Percentiles rank a stretch among this genome's conserved stretches.
Conservation (phyloP, 2,797 vertebrate species). For the Parauchenoglanis ngamensis region DNA sequence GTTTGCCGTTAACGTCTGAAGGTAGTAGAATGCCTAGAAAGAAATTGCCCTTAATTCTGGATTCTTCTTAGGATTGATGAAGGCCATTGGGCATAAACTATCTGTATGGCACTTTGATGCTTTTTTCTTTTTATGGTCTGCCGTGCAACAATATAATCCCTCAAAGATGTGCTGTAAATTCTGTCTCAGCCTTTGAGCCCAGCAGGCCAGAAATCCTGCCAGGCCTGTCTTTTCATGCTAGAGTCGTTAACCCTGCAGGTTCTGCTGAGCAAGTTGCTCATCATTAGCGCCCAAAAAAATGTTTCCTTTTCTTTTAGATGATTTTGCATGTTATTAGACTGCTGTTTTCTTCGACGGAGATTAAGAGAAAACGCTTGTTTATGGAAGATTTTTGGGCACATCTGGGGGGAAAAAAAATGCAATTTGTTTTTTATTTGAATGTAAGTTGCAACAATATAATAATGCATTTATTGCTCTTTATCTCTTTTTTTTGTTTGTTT, state of each 20-base stretch:
- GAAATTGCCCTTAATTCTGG: constrained; percentile 51
- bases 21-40: constrained; percentile 50
- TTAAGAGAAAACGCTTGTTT: background rate
- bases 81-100: constrained; percentile 48
- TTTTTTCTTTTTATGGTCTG: constrained; percentile 49
- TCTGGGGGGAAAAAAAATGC: background rate
- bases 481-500: background rate
- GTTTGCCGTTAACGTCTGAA: constrained; percentile 45
- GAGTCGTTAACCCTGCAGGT: constrained; percentile 52
- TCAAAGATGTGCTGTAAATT: constrained; percentile 54
- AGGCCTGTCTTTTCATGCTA: constrained; percentile 47
- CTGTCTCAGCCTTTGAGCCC: constrained; percentile 53
- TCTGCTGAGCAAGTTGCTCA: constrained; percentile 30
- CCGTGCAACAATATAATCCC: constrained; percentile 51
- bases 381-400: background rate
- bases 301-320: constrained; percentile 1
- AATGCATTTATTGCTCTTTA: background rate
- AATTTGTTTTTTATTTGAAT: too few species aligned
- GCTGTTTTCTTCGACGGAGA: background rate
- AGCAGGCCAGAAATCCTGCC: constrained; percentile 51
- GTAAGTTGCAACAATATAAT: background rate
- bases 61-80: constrained; percentile 51
- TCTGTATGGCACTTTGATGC: constrained; percentile 58
- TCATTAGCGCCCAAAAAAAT: constrained; percentile 25
- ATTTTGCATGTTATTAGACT: background rate